Conservation (phyloP, 2,888 invertebrate genomes). For the Alentia gelatinosa region DNA sequence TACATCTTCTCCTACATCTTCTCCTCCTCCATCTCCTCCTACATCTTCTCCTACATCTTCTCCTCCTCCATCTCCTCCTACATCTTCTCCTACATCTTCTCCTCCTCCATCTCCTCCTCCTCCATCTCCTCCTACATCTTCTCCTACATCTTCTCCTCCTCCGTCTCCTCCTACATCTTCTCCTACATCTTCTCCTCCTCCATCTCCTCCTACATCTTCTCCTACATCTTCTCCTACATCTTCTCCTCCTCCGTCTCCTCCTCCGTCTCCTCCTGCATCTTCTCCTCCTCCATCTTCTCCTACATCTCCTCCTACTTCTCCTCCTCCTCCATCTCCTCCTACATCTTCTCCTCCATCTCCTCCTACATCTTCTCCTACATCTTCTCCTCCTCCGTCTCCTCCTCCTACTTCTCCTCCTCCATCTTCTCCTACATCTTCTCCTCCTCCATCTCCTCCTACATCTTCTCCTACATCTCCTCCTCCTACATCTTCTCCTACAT, state of each 20-base stretch:
- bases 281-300: too few relatives aligned
- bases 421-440: too few relatives aligned
- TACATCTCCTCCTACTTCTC: not conserved
- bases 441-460: too few relatives aligned
- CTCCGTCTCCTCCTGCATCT: not conserved
- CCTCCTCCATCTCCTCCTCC: not conserved
- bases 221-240: too few relatives aligned
- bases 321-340: not conserved
- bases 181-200: too few relatives aligned
- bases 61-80: slow-evolving; percentile 19
- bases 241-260: not conserved
- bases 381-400: not conserved
- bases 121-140: not conserved
- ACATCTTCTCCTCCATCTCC: not conserved
- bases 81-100: too few relatives aligned
- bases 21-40: not conserved
- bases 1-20: not conserved
- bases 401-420: too few relatives aligned
- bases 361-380: not conserved
- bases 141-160: not conserved
- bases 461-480: too few relatives aligned
- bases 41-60: not conserved
- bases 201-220: too few relatives aligned
- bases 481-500: too few relatives aligned
- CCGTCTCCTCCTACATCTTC: too few relatives aligned